Percentiles rank a stretch among this genome's conserved stretches.
These are phyloP conservation scores for Enchytraeus crypticus DNA, from an alignment of 2,888 invertebrate genomes.

Conservation along the genomic window DNA sequence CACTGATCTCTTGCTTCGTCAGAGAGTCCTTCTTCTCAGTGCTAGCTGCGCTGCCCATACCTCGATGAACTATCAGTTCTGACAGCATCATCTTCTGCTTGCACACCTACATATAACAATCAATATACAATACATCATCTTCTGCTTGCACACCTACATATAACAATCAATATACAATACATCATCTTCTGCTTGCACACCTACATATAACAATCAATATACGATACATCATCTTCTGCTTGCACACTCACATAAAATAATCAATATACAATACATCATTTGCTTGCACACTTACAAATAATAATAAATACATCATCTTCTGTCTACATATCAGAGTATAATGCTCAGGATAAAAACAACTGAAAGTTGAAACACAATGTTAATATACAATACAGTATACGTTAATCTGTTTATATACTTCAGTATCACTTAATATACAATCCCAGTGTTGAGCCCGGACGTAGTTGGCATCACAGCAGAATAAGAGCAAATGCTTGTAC, in stretches of 20 bases:
- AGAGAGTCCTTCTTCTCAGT: slow-evolving; percentile 76
- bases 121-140: neutral
- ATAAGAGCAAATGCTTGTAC: neutral
- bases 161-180: neutral
- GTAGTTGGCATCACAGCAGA: no score
- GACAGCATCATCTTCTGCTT: slow-evolving; percentile 99
- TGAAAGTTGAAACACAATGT: no score
- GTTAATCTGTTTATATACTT: no score
- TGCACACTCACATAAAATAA: neutral
- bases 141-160: neutral
- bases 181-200: no score
- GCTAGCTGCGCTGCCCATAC: slow-evolving; percentile 49
- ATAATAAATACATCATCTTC: no score
- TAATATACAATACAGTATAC: no score
- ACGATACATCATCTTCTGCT: neutral
- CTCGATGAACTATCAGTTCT: slow-evolving; percentile 68
- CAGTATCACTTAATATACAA: no score
- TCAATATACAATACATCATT: neutral
- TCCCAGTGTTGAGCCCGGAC: no score
- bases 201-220: neutral
- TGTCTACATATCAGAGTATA: no score
- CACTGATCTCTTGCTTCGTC: slow-evolving; percentile 93
- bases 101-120: slow-evolving; percentile 55
- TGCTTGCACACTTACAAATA: no score
- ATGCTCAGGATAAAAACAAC: no score